These are phyloP conservation scores for Sciurus vulgaris DNA, from an alignment of 2,797 vertebrate species.

Conservation along the genomic window DNA sequence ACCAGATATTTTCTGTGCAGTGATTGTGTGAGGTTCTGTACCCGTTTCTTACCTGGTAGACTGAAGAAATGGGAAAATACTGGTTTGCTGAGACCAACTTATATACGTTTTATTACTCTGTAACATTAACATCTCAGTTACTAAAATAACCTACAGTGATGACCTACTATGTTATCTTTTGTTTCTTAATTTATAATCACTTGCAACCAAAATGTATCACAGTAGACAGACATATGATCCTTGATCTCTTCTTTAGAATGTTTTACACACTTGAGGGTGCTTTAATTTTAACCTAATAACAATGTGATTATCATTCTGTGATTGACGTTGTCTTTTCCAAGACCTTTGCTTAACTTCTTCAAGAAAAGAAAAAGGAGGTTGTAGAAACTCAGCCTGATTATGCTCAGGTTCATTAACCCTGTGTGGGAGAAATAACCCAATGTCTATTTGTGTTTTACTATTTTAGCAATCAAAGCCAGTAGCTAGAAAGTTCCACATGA, in stretches of 20 bases:
- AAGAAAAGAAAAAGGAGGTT: slow-evolving; percentile 26
- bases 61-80: neutral
- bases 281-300: slow-evolving; percentile 27
- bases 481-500: neutral
- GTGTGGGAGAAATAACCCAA: neutral
- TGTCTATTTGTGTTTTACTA: neutral
- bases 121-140: slow-evolving; percentile 1
- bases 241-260: neutral
- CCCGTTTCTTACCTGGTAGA: neutral
- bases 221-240: neutral
- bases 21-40: neutral
- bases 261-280: slow-evolving; percentile 14
- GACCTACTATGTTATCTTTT: neutral
- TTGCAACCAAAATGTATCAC: slow-evolving; percentile 18
- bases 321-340: neutral
- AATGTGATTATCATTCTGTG: neutral
- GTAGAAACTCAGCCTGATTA: neutral
- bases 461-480: neutral
- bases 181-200: slow-evolving; percentile 20
- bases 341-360: neutral
- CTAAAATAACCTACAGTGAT: neutral
- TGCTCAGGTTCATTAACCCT: neutral
- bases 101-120: neutral
- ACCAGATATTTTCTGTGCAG: neutral
- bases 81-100: neutral